Percentiles rank a stretch among this genome's conserved stretches.
These are phyloP conservation scores for Allobates femoralis DNA, from an alignment of 2,797 vertebrate genomes.

Conservation along the genomic window DNA sequence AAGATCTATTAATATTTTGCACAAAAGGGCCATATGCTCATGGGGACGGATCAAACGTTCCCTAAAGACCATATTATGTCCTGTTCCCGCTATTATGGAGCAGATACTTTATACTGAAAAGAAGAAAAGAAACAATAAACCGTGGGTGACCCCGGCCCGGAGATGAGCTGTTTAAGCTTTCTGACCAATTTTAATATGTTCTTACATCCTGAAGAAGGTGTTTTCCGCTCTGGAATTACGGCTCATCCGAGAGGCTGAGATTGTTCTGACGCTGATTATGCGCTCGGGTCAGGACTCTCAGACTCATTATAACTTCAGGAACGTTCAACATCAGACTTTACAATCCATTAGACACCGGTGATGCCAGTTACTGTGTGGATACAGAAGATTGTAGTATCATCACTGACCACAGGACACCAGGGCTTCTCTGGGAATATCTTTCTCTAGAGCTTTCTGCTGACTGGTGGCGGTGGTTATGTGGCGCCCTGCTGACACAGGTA, in stretches of 20 bases:
- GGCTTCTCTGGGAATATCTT: not conserved
- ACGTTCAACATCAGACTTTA: not conserved
- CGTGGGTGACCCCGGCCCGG: slow-evolving; percentile 35
- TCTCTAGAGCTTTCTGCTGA: too few species aligned
- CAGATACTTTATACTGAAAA: slow-evolving; percentile 44
- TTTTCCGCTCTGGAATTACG: not conserved
- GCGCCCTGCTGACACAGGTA: too few species aligned
- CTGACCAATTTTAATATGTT: slow-evolving; percentile 41
- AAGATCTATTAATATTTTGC: slow-evolving; percentile 54
- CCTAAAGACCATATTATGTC: slow-evolving; percentile 37
- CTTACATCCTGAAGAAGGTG: not conserved
- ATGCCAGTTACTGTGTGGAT: not conserved
- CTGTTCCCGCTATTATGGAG: slow-evolving; percentile 47
- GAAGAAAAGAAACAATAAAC: slow-evolving; percentile 48
- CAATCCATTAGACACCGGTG: not conserved
- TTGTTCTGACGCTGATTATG: not conserved
- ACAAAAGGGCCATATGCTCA: slow-evolving; percentile 51
- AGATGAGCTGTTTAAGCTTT: slow-evolving; percentile 22
- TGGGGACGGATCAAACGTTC: slow-evolving; percentile 52
- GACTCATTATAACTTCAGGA: not conserved
- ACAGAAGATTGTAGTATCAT: too few species aligned
- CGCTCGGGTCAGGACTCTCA: not conserved
- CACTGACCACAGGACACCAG: not conserved
- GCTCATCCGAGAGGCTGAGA: not conserved
- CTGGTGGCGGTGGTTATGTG: too few species aligned